A percentile compares a stretch with the other conserved stretches of the same genome.
Evolutionary conservation across 2,797 vertebrate species (phyloP).

Genomic region (Epinephelus awoara): DNA sequence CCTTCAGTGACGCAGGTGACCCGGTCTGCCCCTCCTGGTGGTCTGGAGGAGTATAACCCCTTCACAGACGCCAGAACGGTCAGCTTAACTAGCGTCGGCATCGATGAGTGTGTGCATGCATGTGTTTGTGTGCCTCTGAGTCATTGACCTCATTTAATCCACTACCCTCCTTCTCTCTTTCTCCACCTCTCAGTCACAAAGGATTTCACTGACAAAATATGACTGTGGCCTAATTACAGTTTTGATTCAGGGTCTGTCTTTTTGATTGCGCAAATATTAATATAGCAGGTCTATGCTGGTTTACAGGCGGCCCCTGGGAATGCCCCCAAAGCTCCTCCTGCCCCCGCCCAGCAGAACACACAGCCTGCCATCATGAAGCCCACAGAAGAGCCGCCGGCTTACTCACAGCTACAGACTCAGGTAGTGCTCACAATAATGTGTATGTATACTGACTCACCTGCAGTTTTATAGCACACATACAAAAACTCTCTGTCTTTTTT

Average conservation of each 20-base stretch:
- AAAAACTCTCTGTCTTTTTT: conserved; percentile 18
- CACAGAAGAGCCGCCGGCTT: conserved; percentile 94
- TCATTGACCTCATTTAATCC: conserved; percentile 64
- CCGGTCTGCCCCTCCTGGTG: conserved; percentile 90
- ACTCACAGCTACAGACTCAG: conserved; percentile 88
- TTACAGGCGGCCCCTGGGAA: conserved; percentile 90
- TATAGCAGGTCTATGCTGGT: conserved; percentile 30
- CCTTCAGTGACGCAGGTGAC: conserved; percentile 97
- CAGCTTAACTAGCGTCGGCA: conserved; percentile 71
- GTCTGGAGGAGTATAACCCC: conserved; percentile 96
- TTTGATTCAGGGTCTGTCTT: conserved; percentile 43
- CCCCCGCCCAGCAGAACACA: conserved; percentile 90
- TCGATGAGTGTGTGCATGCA: conserved; percentile 30
- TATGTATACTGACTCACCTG: neutral
- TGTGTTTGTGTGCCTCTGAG: conserved; percentile 40
- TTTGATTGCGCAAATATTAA: conserved; percentile 47
- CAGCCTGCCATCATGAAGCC: conserved; percentile 98
- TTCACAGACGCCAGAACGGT: conserved; percentile 96
- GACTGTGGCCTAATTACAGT: conserved; percentile 62
- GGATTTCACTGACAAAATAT: conserved; percentile 61
- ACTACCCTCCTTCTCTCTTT: conserved; percentile 30
- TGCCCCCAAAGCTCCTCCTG: conserved; percentile 87
- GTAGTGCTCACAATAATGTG: conserved; percentile 46
- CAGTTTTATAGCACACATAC: conserved; percentile 6
- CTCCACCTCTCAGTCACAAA: conserved; percentile 52